These are phyloP conservation scores for Tinea semifulvella DNA, from an alignment of 2,888 invertebrate species.

Conservation along the genomic window DNA sequence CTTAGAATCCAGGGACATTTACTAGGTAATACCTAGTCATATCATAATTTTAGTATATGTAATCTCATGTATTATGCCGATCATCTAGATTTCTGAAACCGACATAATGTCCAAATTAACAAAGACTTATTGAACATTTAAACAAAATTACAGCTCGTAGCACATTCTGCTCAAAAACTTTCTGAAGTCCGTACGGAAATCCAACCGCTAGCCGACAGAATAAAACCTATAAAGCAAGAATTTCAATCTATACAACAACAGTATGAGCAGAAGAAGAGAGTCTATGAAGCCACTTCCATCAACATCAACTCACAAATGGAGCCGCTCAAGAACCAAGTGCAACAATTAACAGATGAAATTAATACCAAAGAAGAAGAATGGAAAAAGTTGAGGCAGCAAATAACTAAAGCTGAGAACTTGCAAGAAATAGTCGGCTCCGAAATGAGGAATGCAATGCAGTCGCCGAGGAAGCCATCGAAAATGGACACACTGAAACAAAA, in stretches of 20 bases:
- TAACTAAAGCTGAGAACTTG: slow-evolving; percentile 62
- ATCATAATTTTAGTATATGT: no score
- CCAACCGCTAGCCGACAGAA: slow-evolving; percentile 52
- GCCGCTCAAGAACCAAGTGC: slow-evolving; percentile 61
- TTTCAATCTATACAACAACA: slow-evolving; percentile 71
- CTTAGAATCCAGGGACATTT: no score
- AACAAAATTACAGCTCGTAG: slow-evolving; percentile 67
- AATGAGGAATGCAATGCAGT: slow-evolving; percentile 60
- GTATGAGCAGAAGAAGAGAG: slow-evolving; percentile 73
- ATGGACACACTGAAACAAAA: slow-evolving; percentile 71
- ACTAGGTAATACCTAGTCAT: no score
- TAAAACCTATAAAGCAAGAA: slow-evolving; percentile 73
- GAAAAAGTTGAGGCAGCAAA: slow-evolving; percentile 62
- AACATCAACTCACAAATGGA: slow-evolving; percentile 65
- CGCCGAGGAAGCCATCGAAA: slow-evolving; percentile 55
- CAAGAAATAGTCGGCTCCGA: slow-evolving; percentile 61
- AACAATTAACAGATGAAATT: slow-evolving; percentile 59
- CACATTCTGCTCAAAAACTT: slow-evolving; percentile 68
- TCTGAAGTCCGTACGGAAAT: slow-evolving; percentile 57
- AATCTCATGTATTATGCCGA: no score
- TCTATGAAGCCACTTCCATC: slow-evolving; percentile 72
- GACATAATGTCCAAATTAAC: no score
- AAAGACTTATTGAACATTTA: no score
- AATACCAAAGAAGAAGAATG: slow-evolving; percentile 61
- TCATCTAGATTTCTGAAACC: no score